These are phyloP conservation scores for Thunnus thynnus DNA, from an alignment of 2,113 vertebrate species.

Conservation along the genomic window DNA sequence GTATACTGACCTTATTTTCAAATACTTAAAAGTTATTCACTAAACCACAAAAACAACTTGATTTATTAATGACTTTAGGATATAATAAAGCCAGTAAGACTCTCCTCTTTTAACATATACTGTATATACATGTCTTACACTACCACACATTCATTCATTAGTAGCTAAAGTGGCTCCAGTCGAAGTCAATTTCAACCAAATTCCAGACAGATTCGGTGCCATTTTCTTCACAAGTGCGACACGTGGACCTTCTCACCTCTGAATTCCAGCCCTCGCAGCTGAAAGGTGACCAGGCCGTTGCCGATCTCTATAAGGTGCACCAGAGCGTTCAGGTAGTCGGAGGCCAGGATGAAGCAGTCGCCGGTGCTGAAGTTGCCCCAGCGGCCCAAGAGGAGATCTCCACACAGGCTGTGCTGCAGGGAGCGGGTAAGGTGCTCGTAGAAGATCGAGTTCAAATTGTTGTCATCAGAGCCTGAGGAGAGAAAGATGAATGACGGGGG, in stretches of 20 bases:
- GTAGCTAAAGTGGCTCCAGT: background rate
- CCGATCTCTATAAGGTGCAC: conserved; percentile 94
- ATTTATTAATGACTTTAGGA: no score
- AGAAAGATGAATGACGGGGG: background rate
- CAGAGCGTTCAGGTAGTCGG: conserved; percentile 93
- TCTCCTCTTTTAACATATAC: no score
- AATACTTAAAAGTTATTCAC: no score
- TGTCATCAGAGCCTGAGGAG: conserved; percentile 89
- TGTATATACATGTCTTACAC: background rate
- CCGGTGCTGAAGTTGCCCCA: conserved; percentile 92
- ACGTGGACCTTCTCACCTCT: conserved; percentile 83
- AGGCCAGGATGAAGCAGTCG: conserved; percentile 94
- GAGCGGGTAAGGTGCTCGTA: conserved; percentile 93
- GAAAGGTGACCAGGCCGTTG: conserved; percentile 93
- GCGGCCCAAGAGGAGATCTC: conserved; percentile 91
- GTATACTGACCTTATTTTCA: no score
- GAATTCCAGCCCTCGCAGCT: conserved; percentile 93
- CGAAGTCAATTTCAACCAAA: background rate
- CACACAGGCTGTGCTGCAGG: conserved; percentile 92
- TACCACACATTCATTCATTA: background rate
- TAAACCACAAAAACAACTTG: no score
- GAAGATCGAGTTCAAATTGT: conserved; percentile 95
- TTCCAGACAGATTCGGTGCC: background rate
- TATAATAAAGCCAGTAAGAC: no score
- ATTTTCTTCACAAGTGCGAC: no score